Percentiles rank a stretch among this genome's conserved stretches.
Conservation (phyloP, 2,797 vertebrate species). For the Poliocrania exsul region DNA sequence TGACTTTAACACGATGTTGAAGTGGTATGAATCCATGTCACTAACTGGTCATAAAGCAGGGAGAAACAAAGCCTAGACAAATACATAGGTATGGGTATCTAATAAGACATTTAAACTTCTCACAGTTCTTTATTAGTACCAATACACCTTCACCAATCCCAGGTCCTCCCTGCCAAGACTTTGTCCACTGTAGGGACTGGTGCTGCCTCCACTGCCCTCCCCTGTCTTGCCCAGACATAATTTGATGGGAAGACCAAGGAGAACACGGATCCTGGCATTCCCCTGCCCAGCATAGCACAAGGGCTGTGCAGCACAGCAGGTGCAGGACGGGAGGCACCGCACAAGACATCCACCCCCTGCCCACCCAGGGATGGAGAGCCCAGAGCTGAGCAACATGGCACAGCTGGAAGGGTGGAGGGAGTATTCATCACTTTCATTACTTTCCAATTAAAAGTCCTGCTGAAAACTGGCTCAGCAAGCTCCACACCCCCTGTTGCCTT, state of each 20-base stretch:
- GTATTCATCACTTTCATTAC: background rate
- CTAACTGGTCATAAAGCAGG: background rate
- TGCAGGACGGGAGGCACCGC: fast-evolving
- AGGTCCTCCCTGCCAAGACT: background rate
- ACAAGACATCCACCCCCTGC: background rate
- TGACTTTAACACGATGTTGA: background rate
- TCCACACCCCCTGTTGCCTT: background rate
- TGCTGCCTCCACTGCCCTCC: fast-evolving
- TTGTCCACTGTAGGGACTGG: background rate
- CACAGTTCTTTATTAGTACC: background rate
- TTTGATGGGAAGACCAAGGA: background rate
- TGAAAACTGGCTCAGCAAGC: background rate
- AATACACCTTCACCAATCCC: background rate
- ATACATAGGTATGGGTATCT: background rate
- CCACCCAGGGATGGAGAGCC: background rate
- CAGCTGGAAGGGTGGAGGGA: fast-evolving
- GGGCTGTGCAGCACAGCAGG: background rate
- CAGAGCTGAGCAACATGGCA: fast-evolving
- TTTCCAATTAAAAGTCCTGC: background rate
- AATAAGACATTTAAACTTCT: background rate
- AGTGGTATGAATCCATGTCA: background rate
- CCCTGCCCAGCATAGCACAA: fast-evolving
- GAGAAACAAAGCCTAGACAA: background rate
- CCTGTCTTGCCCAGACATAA: background rate
- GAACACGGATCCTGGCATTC: fast-evolving